Evolutionary conservation across 2,797 vertebrate genomes (phyloP).

Genomic region (Premnoplex brunnescens): DNA sequence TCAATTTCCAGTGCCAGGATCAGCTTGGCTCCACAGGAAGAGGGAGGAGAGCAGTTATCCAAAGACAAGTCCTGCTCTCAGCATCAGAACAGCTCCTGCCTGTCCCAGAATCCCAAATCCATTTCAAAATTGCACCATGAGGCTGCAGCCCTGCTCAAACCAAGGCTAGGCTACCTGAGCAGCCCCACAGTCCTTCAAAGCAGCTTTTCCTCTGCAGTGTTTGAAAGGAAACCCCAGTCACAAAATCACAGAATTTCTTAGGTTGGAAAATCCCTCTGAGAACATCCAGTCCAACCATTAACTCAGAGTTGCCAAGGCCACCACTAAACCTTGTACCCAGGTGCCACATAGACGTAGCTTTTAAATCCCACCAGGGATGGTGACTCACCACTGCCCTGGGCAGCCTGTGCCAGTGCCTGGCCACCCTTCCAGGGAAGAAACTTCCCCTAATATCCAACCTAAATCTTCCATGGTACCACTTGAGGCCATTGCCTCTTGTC

Average conservation of each 20-base stretch:
- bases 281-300: rapidly evolving
- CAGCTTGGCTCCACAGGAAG: background rate
- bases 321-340: background rate
- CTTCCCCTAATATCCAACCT: background rate
- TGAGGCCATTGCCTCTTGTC: rapidly evolving
- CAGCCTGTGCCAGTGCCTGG: no score
- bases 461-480: rapidly evolving
- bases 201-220: background rate
- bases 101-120: background rate
- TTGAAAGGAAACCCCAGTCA: background rate
- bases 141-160: background rate
- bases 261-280: background rate
- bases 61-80: background rate
- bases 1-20: background rate
- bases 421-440: background rate
- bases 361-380: background rate
- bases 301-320: background rate
- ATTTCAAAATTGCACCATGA: background rate
- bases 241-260: background rate
- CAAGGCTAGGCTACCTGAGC: background rate
- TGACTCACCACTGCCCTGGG: background rate
- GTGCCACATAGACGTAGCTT: background rate
- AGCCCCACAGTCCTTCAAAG: background rate
- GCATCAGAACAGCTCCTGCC: background rate
- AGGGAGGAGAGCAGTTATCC: background rate